Percentiles rank a stretch among this genome's conserved stretches.
Conservation (phyloP, 2,797 vertebrate species). For the Botia kubotai region DNA sequence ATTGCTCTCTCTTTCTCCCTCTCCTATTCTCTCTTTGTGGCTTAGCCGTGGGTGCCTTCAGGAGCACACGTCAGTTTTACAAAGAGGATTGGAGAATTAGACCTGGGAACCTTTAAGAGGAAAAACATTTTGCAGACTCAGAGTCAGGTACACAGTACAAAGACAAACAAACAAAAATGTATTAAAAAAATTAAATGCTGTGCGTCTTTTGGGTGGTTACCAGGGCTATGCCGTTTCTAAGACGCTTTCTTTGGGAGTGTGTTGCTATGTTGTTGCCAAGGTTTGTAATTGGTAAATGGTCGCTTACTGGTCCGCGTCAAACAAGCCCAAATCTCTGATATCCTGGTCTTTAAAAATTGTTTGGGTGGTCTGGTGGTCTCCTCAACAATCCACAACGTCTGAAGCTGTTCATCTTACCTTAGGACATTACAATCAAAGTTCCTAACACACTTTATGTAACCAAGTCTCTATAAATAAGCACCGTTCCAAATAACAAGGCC, state of each 20-base stretch:
- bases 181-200: too few relatives aligned
- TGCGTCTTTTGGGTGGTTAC: background rate
- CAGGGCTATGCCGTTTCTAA: background rate
- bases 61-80: constrained; percentile 68
- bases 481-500: background rate
- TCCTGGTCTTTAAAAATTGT: background rate
- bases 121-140: constrained; percentile 43
- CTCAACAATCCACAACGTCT: too few relatives aligned
- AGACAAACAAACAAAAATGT: constrained; percentile 24
- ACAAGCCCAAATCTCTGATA: background rate
- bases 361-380: too few relatives aligned
- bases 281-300: background rate
- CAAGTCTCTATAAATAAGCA: background rate
- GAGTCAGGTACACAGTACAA: background rate
- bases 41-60: constrained; percentile 63
- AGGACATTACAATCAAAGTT: background rate
- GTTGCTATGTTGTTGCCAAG: background rate
- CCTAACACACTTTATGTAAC: background rate
- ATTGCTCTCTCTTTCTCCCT: constrained; percentile 24
- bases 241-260: background rate
- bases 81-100: constrained; percentile 84
- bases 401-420: background rate
- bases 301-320: background rate
- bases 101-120: constrained; percentile 57
- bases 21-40: constrained; percentile 52